These are phyloP conservation scores for Selene dorsalis DNA, from an alignment of 2,797 vertebrate genomes.

Conservation along the genomic window DNA sequence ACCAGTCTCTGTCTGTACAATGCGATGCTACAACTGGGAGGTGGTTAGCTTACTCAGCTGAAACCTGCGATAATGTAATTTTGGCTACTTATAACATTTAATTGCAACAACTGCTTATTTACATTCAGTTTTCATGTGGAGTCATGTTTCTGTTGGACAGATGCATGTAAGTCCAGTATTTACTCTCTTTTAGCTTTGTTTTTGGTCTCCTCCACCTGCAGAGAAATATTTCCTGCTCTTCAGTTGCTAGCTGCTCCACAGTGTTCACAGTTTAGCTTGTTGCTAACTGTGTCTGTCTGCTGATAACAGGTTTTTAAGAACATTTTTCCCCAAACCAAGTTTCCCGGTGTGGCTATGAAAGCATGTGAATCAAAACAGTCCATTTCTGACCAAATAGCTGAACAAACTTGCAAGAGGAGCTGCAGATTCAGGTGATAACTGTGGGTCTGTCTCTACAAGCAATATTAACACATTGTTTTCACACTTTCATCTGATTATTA, in stretches of 20 bases:
- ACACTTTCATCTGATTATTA: too few relatives aligned
- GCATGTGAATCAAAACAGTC: not conserved
- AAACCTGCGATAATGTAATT: not conserved
- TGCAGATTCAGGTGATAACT: too few relatives aligned
- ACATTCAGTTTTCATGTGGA: not conserved
- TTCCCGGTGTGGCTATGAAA: too few relatives aligned
- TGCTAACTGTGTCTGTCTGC: not conserved
- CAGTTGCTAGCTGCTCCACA: not conserved
- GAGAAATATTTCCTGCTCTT: not conserved
- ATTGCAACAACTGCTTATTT: not conserved
- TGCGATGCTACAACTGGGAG: not conserved
- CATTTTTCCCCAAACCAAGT: not conserved
- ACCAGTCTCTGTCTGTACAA: not conserved
- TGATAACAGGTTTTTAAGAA: not conserved
- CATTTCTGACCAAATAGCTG: not conserved
- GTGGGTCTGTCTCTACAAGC: too few relatives aligned
- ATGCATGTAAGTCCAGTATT: not conserved
- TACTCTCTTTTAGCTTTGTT: not conserved
- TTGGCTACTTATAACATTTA: not conserved
- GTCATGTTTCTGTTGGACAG: not conserved
- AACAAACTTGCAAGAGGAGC: too few relatives aligned
- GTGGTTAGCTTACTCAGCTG: not conserved
- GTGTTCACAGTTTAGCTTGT: not conserved
- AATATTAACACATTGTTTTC: too few relatives aligned
- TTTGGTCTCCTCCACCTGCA: slow-evolving; percentile 5